Base-by-base conservation (phyloP, 2,888 invertebrate genomes). In the Phymatocera aterrima region DNA sequence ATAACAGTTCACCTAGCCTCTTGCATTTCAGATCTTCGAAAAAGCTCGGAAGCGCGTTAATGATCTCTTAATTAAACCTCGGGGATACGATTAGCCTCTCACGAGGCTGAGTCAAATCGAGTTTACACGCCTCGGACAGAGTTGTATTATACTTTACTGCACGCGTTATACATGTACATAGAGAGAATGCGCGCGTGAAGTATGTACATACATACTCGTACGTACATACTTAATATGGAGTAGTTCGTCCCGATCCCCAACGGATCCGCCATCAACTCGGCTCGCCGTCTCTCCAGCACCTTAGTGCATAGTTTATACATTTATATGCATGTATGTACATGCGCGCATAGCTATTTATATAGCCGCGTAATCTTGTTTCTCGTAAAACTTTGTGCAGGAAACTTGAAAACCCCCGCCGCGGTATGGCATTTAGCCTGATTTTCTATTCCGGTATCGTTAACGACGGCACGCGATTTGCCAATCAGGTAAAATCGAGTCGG, bases 401-500 rank as follows among this genome's bases (percentile, higher is more conserved):
- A 72, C 3, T 72, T 72, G 10, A 48, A 72, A 51, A 51, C 31
- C 21, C 15, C 43, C 5, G n/a, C 15, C 57, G 6, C 40, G n/a
- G n/a, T 8, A n/a, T 65, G 43, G 4, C 24, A 65, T 68, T 46
- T 31, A 72, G 72, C 51, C 72, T 51, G 51, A 31, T 72, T 68
- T 46, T 68, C 68, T 68, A 68, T 43, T 4, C 37, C 21, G 8
- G 72, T 51, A 72, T 72, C 51, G 28, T 68, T 46, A 15, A 12
- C 15, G 28, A 34, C 72, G 37, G 48, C 72, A 72, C 72, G 72
- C 72, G 72, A 72, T 72, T n/a, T 8, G 51, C 72, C 72, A 72
- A 72, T 72, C 51, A 72, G 48, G 43, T 72, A 51, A 72, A 72
- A 72, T 72, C 72, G 51, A 72, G 72, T 51, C 72, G 48, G 48